Conservation (phyloP, 2,888 invertebrate species). For the Cryptocephalus primarius region DNA sequence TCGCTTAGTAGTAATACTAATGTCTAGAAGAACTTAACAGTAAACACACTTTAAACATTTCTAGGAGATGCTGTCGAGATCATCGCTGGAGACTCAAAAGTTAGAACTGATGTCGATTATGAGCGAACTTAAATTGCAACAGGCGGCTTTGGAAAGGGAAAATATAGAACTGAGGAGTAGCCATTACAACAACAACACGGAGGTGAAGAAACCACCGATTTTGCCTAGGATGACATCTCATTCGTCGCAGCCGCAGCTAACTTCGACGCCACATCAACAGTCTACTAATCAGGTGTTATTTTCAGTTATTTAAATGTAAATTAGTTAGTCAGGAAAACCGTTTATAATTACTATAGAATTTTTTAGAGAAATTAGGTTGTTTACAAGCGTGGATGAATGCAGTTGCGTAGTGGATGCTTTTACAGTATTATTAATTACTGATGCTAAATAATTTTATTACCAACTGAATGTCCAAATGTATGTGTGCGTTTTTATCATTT, state of each 20-base stretch:
- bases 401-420: too few species aligned
- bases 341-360: too few species aligned
- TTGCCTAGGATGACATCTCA: conserved; percentile 34
- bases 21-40: too few species aligned
- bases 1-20: too few species aligned
- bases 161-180: conserved; percentile 61
- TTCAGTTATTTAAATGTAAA: background rate
- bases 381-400: too few species aligned
- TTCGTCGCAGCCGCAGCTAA: conserved; percentile 35
- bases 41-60: conserved; percentile 10
- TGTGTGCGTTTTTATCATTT: too few species aligned
- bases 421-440: too few species aligned
- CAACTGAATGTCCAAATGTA: too few species aligned
- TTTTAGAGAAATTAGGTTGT: too few species aligned
- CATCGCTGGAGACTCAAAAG: conserved; percentile 89
- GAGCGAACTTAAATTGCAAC: conserved; percentile 81
- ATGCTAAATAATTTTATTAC: too few species aligned
- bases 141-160: conserved; percentile 78
- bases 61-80: conserved; percentile 77
- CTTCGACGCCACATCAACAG: conserved; percentile 35
- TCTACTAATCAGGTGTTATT: conserved; percentile 26
- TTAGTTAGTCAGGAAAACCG: too few species aligned
- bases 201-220: conserved; percentile 29
- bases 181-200: conserved; percentile 29
- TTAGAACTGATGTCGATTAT: conserved; percentile 87